Conservation (phyloP, 2,888 invertebrate species). For the Himalopsyche kuldschensis region DNA sequence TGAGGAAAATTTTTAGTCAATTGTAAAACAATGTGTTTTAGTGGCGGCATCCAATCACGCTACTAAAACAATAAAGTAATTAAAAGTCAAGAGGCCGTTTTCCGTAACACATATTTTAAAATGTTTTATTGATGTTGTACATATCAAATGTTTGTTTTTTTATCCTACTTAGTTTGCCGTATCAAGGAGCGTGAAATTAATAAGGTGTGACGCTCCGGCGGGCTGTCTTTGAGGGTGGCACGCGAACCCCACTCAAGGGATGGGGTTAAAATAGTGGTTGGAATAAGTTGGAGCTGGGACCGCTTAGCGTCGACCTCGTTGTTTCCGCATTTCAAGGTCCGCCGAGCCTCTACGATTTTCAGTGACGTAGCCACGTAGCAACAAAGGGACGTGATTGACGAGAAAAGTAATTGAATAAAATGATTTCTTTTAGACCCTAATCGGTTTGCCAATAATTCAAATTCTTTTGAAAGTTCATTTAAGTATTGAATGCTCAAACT, state of each 20-base stretch:
- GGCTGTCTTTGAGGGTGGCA: not conserved
- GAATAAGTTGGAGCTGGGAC: not conserved
- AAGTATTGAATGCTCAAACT: too few species aligned
- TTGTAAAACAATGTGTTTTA: not conserved
- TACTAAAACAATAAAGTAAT: not conserved
- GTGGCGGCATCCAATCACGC: not conserved
- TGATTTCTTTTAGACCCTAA: too few species aligned
- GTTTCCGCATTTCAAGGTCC: constrained; percentile 38
- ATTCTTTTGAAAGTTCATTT: too few species aligned
- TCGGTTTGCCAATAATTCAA: too few species aligned
- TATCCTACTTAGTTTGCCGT: not conserved
- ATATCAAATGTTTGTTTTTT: not conserved
- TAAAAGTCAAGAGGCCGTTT: not conserved
- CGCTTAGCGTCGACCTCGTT: constrained; percentile 29
- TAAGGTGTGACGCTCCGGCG: not conserved
- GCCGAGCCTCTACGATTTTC: constrained; percentile 16
- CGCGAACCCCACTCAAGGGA: not conserved
- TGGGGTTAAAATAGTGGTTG: constrained; percentile 15
- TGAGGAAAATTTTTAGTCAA: not conserved
- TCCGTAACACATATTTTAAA: not conserved
- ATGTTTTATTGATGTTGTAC: not conserved
- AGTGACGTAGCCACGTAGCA: not conserved
- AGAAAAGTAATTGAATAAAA: too few species aligned
- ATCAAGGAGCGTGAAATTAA: constrained; percentile 15
- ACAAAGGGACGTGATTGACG: too few species aligned